Percentiles rank a stretch among this genome's conserved stretches.
Evolutionary conservation across 2,888 invertebrate genomes (phyloP).

Genomic region (Eumerus sabulonum): DNA sequence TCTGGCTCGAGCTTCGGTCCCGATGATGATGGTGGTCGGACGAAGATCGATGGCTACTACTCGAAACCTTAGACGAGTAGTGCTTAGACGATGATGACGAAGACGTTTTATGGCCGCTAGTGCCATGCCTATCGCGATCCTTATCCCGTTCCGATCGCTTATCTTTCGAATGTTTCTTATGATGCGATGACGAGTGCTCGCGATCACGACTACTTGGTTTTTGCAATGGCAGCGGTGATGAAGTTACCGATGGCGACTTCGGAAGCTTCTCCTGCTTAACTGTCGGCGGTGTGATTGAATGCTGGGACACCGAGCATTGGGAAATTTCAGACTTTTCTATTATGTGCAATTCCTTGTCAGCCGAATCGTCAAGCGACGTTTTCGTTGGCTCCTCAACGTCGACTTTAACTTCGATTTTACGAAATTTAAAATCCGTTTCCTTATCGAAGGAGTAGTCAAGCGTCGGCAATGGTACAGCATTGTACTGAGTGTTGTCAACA

Average conservation of each 20-base stretch:
- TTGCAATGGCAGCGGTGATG: constrained; percentile 22
- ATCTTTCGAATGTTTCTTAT: constrained; percentile 73
- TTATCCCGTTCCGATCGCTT: constrained; percentile 42
- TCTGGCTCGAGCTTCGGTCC: constrained; percentile 72
- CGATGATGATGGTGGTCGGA: constrained; percentile 66
- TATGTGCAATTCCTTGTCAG: constrained; percentile 49
- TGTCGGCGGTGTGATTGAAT: constrained; percentile 32
- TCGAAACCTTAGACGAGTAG: constrained; percentile 70
- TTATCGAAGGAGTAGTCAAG: constrained; percentile 53
- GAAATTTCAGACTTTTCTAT: constrained; percentile 62
- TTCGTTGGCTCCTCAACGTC: constrained; percentile 48
- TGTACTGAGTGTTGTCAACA: constrained; percentile 28
- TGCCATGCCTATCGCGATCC: constrained; percentile 66
- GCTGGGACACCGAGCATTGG: constrained; percentile 55
- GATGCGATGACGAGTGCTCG: constrained; percentile 70
- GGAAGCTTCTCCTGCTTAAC: constrained; percentile 19
- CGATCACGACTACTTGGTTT: constrained; percentile 49
- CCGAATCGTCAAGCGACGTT: constrained; percentile 51
- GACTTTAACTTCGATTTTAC: constrained; percentile 56
- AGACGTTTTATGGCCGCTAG: constrained; percentile 62
- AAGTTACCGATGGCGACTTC: constrained; percentile 50
- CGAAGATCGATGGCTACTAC: constrained; percentile 64
- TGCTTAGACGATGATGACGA: constrained; percentile 49
- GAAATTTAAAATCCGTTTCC: constrained; percentile 54
- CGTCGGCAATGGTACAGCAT: constrained; percentile 43